Conservation (phyloP, 2,113 vertebrate genomes). For the Australoheros scitulus region DNA sequence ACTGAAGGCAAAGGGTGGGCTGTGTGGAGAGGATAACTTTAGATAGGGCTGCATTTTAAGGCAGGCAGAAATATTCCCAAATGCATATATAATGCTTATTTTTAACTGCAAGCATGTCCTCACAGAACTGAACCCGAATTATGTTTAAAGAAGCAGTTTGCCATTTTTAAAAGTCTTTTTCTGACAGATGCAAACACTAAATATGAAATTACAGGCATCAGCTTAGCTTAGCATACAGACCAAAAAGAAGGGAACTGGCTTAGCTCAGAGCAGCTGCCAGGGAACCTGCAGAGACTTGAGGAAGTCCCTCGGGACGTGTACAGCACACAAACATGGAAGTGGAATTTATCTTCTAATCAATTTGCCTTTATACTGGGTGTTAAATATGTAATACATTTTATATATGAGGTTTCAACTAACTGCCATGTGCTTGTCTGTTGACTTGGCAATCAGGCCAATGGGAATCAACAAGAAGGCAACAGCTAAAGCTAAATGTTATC, state of each 20-base stretch:
- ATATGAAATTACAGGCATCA: background rate
- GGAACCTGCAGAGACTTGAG: background rate
- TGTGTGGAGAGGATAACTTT: conserved; percentile 17
- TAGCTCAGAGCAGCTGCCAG: background rate
- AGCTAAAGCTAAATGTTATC: background rate
- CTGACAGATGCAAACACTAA: background rate
- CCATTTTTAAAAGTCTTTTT: background rate
- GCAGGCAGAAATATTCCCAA: background rate
- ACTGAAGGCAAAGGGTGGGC: background rate
- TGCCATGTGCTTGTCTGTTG: background rate
- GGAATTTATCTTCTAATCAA: background rate
- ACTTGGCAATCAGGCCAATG: background rate
- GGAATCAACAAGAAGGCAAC: background rate
- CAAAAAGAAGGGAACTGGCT: background rate
- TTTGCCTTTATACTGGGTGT: background rate
- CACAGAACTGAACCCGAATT: background rate
- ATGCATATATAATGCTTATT: background rate
- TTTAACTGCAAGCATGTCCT: background rate
- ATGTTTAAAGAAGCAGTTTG: background rate
- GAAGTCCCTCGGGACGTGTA: background rate
- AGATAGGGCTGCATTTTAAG: background rate
- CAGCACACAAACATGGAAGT: background rate
- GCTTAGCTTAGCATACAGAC: background rate
- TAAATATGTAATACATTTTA: background rate
- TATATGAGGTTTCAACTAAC: background rate